Evolutionary conservation across 1,140 invertebrate species (phyloP).

Genomic region (Lordiphosa collinella): DNA sequence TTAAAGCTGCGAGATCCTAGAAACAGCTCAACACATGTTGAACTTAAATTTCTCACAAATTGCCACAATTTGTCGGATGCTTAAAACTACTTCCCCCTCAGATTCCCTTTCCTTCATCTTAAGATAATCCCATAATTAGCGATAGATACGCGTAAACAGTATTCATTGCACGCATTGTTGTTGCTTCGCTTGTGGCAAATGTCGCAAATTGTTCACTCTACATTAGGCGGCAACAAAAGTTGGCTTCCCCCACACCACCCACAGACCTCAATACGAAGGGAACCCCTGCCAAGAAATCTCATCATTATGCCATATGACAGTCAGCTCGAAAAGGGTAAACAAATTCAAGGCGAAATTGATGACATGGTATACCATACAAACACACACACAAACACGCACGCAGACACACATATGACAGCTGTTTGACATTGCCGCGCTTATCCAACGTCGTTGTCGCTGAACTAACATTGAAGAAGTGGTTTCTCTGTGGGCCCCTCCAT

Average conservation of each 20-base stretch:
- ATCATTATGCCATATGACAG: constrained; percentile 35
- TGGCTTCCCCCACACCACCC: constrained; percentile 3
- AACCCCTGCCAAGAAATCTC: constrained; percentile 10
- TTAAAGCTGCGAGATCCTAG: too few relatives aligned
- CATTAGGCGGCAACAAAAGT: constrained; percentile 50
- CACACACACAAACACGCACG: constrained; percentile 17
- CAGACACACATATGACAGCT: constrained; percentile 33
- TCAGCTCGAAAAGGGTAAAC: constrained; percentile 60
- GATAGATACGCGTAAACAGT: constrained; percentile 25
- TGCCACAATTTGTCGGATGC: neutral
- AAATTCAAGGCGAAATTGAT: constrained; percentile 75
- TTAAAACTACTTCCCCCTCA: neutral
- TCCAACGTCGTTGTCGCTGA: constrained; percentile 37
- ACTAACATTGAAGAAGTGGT: constrained; percentile 55
- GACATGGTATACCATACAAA: constrained; percentile 45
- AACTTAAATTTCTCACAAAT: too few relatives aligned
- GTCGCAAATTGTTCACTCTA: constrained; percentile 38
- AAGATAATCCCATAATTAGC: constrained; percentile 37
- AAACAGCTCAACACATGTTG: too few relatives aligned
- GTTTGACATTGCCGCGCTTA: constrained; percentile 65
- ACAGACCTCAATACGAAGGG: neutral
- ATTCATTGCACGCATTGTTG: constrained; percentile 21
- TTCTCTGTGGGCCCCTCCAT: constrained; percentile 1
- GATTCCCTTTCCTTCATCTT: neutral
- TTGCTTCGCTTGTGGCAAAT: constrained; percentile 23